These are phyloP conservation scores for Plagodis pulveraria DNA, from an alignment of 2,888 invertebrate species.

Conservation along the genomic window DNA sequence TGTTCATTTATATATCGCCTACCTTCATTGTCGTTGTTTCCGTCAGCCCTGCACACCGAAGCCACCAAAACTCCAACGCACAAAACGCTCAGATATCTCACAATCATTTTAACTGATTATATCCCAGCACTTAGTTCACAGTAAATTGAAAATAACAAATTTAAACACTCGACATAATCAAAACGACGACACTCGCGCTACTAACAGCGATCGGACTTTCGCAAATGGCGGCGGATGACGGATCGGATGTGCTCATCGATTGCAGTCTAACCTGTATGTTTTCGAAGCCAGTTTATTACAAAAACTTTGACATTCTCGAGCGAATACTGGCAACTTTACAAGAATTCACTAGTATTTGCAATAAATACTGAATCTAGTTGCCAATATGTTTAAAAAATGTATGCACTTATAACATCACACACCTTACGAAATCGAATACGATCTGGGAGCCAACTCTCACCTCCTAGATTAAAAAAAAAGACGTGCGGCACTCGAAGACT, in stretches of 20 bases:
- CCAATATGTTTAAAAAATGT: too few relatives aligned
- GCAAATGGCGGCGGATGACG: constrained; percentile 85
- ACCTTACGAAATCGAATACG: too few relatives aligned
- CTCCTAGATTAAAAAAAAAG: too few relatives aligned
- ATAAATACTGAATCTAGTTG: neutral
- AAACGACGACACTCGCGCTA: constrained; percentile 77
- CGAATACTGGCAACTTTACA: constrained; percentile 9
- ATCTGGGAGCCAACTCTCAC: too few relatives aligned
- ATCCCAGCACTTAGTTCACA: constrained; percentile 75
- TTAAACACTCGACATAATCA: constrained; percentile 78
- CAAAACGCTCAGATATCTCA: constrained; percentile 81
- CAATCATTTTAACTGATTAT: constrained; percentile 80
- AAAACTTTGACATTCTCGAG: neutral
- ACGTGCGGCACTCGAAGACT: too few relatives aligned
- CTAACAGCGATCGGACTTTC: constrained; percentile 77
- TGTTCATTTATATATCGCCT: constrained; percentile 45
- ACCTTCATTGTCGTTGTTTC: constrained; percentile 84
- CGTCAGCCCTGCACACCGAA: constrained; percentile 73
- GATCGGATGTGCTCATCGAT: constrained; percentile 85
- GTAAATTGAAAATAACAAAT: constrained; percentile 72
- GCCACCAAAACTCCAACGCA: constrained; percentile 80
- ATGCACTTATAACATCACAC: too few relatives aligned
- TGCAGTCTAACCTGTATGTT: constrained; percentile 68
- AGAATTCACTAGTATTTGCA: neutral
- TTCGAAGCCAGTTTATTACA: constrained; percentile 49